These are phyloP conservation scores for Myrmecobius fasciatus DNA, from an alignment of 2,113 vertebrate genomes.

Conservation along the genomic window DNA sequence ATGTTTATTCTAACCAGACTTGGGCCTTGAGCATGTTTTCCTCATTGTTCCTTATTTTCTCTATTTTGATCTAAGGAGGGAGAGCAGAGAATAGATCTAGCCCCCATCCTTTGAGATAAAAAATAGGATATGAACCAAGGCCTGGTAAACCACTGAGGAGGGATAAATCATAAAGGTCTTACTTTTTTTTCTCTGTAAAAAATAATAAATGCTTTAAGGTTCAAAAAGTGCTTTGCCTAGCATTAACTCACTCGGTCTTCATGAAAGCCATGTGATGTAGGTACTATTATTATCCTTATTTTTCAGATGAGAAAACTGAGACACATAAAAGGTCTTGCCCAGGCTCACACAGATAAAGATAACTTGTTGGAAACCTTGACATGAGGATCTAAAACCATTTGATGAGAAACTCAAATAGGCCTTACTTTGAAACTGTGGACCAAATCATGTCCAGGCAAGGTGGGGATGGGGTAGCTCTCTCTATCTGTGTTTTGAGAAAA, in stretches of 20 bases:
- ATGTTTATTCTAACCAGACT: background rate
- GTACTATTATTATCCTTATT: background rate
- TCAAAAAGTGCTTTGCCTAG: background rate
- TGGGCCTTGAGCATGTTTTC: background rate
- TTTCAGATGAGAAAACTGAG: background rate
- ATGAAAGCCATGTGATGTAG: background rate
- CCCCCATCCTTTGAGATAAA: background rate
- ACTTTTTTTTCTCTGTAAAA: background rate
- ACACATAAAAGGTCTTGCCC: background rate
- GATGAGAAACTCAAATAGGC: conserved; percentile 1
- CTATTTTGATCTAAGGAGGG: background rate
- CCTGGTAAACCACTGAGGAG: background rate
- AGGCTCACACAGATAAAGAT: background rate
- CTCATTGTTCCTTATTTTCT: background rate
- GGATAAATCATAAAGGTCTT: background rate
- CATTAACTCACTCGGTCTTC: too few relatives aligned
- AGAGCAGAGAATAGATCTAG: too few relatives aligned
- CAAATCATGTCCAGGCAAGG: background rate
- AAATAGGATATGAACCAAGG: background rate
- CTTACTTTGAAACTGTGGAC: background rate
- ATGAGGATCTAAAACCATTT: background rate
- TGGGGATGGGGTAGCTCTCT: background rate
- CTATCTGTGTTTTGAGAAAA: background rate
- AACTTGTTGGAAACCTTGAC: background rate
- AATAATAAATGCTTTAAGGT: background rate